These are phyloP conservation scores for Eidolon helvum DNA, from an alignment of 2,113 vertebrate genomes.

Conservation along the genomic window DNA sequence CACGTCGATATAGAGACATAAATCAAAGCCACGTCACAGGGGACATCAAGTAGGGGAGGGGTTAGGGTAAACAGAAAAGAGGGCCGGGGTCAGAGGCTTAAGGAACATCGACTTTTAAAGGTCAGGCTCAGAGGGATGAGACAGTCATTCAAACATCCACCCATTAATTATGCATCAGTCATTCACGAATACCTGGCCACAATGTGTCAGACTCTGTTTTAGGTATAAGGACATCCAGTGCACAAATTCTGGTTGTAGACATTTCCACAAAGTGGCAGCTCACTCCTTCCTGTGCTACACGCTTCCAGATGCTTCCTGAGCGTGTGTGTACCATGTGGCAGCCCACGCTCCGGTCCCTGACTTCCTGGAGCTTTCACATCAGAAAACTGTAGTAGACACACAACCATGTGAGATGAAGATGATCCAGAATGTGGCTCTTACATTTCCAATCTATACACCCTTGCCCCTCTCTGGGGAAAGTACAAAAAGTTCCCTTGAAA, in stretches of 20 bases:
- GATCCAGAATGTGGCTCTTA: neutral
- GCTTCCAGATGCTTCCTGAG: neutral
- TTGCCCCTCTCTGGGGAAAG: neutral
- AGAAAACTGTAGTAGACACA: neutral
- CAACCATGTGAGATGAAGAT: neutral
- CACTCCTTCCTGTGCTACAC: neutral
- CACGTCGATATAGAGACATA: neutral
- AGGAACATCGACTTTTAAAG: neutral
- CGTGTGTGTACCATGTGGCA: rapidly evolving
- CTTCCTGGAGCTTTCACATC: neutral
- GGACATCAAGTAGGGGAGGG: neutral
- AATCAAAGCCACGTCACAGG: neutral
- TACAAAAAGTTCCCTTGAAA: neutral
- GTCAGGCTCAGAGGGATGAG: neutral
- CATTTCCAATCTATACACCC: neutral
- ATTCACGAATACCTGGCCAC: neutral
- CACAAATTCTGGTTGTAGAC: neutral
- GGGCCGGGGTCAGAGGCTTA: neutral
- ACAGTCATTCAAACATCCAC: neutral
- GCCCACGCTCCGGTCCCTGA: neutral
- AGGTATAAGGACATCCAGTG: neutral
- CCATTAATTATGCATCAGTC: neutral
- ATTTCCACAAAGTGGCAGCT: rapidly evolving
- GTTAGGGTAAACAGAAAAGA: neutral
- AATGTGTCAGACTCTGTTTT: neutral